phyloP scores from a whole-genome alignment of 1,140 invertebrate genomes.

The Mercenaria mercenaria region DNA sequence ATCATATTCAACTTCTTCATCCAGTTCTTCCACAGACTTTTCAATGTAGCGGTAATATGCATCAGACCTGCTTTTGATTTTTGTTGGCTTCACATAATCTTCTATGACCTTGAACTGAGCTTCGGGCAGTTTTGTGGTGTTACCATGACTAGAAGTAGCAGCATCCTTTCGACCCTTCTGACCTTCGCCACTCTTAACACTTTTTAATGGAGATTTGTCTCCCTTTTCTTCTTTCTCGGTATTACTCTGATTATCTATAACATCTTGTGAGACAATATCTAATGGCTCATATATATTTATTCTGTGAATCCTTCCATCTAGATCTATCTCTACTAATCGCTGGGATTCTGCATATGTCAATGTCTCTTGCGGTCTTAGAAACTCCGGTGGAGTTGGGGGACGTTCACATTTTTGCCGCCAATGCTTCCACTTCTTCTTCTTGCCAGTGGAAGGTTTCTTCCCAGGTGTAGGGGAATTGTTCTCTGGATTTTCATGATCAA shows the following conservation, averaged over 20 bases:
- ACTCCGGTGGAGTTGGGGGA: conserved; percentile 85
- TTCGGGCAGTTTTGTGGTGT: conserved; percentile 90
- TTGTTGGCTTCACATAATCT: conserved; percentile 91
- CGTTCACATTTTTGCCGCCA: conserved; percentile 76
- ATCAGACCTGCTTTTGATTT: conserved; percentile 92
- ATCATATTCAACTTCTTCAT: conserved; percentile 98
- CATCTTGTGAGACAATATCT: conserved; percentile 85
- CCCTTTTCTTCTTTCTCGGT: conserved; percentile 85
- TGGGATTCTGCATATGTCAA: conserved; percentile 93
- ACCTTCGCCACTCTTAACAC: conserved; percentile 74
- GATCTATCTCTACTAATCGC: conserved; percentile 93
- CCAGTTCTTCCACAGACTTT: conserved; percentile 96
- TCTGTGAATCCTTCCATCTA: conserved; percentile 89
- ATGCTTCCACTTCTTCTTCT: conserved; percentile 82
- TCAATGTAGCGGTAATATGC: conserved; percentile 96
- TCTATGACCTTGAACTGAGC: conserved; percentile 93
- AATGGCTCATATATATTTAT: conserved; percentile 87
- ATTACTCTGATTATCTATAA: conserved; percentile 85
- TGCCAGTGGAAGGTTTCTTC: conserved; percentile 72
- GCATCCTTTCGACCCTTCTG: conserved; percentile 81
- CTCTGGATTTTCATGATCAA: conserved; percentile 90
- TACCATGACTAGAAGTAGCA: conserved; percentile 68
- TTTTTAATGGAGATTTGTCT: conserved; percentile 81
- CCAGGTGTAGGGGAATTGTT: conserved; percentile 75
- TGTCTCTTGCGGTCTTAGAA: conserved; percentile 83